These are phyloP conservation scores for Drosophila burlai DNA, from an alignment of 1,140 invertebrate species.

Conservation along the genomic window DNA sequence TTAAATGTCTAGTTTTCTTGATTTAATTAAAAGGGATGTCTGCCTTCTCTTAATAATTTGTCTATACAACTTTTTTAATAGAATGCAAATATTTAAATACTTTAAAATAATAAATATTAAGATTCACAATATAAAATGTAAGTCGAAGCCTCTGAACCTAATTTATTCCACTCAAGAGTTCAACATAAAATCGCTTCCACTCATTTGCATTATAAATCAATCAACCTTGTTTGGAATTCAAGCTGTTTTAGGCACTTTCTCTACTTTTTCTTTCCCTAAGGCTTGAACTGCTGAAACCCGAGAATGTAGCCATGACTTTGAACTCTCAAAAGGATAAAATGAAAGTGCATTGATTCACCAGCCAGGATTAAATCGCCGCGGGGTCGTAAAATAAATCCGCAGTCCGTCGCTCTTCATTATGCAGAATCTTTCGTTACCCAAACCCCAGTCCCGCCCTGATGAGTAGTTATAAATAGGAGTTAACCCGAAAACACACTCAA, in stretches of 20 bases:
- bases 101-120: too few relatives aligned
- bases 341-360: constrained; percentile 6
- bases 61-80: too few relatives aligned
- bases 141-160: background rate
- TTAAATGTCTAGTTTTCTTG: background rate
- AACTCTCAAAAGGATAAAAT: constrained; percentile 19
- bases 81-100: background rate
- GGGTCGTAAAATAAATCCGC: constrained; percentile 14
- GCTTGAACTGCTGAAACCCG: background rate
- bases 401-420: constrained; percentile 33
- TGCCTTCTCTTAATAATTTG: too few relatives aligned
- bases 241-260: background rate
- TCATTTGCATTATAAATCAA: constrained; percentile 9
- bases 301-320: constrained; percentile 12
- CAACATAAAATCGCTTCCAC: background rate
- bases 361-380: constrained; percentile 14
- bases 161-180: too few relatives aligned
- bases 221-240: constrained; percentile 1
- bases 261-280: background rate
- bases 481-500: constrained; percentile 1
- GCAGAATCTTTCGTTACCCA: constrained; percentile 1
- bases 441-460: constrained; percentile 7
- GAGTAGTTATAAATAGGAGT: constrained; percentile 46
- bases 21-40: background rate
- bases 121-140: background rate